Percentiles rank a stretch among this genome's conserved stretches.
Conservation (phyloP, 1,140 invertebrate genomes). For the Tigriopus japonicus region DNA sequence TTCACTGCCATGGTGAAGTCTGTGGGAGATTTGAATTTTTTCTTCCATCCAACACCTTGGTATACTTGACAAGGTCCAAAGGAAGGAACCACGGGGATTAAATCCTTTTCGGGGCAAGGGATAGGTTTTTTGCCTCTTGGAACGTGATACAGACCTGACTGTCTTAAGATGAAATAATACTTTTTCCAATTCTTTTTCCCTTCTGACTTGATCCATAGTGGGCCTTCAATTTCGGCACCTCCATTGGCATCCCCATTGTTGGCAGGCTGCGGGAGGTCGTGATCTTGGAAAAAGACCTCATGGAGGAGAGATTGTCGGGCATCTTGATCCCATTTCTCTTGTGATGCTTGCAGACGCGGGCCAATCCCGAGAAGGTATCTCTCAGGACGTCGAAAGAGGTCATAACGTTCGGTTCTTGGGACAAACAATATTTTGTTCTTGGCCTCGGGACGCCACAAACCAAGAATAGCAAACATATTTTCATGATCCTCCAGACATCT, state of each 20-base stretch:
- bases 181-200: constrained; percentile 97
- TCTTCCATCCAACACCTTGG: constrained; percentile 83
- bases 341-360: background rate
- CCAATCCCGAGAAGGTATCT: constrained; percentile 35
- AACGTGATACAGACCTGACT: constrained; percentile 85
- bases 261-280: constrained; percentile 4
- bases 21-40: constrained; percentile 91
- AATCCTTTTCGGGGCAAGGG: background rate
- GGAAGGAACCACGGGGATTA: background rate
- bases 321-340: constrained; percentile 3
- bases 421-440: constrained; percentile 88
- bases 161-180: constrained; percentile 72
- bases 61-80: constrained; percentile 37
- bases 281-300: constrained; percentile 39
- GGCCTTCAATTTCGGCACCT: constrained; percentile 71
- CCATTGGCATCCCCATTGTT: constrained; percentile 19
- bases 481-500: constrained; percentile 90
- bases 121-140: constrained; percentile 66
- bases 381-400: constrained; percentile 72
- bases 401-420: constrained; percentile 68
- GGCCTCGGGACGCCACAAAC: constrained; percentile 86
- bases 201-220: constrained; percentile 85
- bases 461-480: constrained; percentile 78
- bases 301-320: constrained; percentile 21
- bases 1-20: constrained; percentile 91